Conservation (phyloP, 2,888 invertebrate genomes). For the Sipha maydis region DNA sequence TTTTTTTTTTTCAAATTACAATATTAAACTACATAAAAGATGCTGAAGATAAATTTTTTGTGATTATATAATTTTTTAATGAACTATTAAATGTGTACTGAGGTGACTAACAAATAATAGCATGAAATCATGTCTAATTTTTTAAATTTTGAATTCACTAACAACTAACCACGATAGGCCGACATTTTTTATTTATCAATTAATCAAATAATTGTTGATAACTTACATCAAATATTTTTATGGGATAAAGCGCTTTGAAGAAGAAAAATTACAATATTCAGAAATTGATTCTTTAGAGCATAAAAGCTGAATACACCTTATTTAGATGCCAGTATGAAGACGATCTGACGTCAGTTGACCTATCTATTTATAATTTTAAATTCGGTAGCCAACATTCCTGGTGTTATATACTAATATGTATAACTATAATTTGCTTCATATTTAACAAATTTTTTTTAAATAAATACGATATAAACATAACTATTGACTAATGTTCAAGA, state of each 20-base stretch:
- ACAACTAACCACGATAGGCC: neutral
- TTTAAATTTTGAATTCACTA: conserved; percentile 20
- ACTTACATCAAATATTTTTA: neutral
- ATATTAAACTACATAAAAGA: too few species aligned
- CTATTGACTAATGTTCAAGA: neutral
- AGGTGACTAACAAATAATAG: neutral
- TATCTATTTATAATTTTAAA: conserved; percentile 61
- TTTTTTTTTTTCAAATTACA: too few species aligned
- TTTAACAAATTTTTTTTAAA: conserved; percentile 4
- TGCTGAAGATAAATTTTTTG: too few species aligned
- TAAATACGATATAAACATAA: neutral
- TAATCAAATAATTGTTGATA: too few species aligned
- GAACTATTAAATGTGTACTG: neutral
- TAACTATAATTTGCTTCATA: conserved; percentile 13
- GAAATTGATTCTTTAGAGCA: neutral
- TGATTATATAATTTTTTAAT: too few species aligned
- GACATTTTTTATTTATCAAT: too few species aligned
- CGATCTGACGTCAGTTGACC: conserved; percentile 56
- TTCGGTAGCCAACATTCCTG: conserved; percentile 59
- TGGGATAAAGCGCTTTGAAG: neutral
- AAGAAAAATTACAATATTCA: conserved; percentile 24
- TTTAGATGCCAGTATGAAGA: conserved; percentile 19
- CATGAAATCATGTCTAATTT: neutral
- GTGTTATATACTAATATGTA: conserved; percentile 37
- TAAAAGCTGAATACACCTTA: conserved; percentile 46